These are phyloP conservation scores for Ctenicera cuprea DNA, from an alignment of 2,888 invertebrate genomes.

Conservation along the genomic window DNA sequence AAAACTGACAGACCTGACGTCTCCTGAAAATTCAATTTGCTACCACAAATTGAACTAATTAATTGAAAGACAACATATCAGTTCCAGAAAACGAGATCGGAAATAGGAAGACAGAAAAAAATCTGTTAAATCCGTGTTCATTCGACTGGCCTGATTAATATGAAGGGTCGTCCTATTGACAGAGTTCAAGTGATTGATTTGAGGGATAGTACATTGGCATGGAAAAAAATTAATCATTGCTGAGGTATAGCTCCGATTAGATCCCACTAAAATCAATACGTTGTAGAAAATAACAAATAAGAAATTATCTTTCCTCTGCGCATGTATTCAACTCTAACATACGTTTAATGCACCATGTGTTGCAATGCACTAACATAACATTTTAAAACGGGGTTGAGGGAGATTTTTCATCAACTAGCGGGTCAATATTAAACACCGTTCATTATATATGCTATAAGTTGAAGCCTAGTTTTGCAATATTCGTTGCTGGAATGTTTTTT, in stretches of 20 bases:
- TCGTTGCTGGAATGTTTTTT: not conserved
- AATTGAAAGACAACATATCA: conserved; percentile 43
- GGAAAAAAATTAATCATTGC: conserved; percentile 20
- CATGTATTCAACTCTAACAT: not conserved
- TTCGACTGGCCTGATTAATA: conserved; percentile 32
- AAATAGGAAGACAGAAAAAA: conserved; percentile 26
- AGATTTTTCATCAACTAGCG: too few species aligned
- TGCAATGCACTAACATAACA: too few species aligned
- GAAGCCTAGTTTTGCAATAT: too few species aligned
- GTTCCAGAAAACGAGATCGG: conserved; percentile 36
- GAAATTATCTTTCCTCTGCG: not conserved
- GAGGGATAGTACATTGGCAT: conserved; percentile 15
- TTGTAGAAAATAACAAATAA: conserved; percentile 11
- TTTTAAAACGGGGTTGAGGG: too few species aligned
- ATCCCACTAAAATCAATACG: conserved; percentile 10
- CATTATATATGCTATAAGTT: too few species aligned
- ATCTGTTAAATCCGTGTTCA: conserved; percentile 36
- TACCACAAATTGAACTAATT: conserved; percentile 39
- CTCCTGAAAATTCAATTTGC: conserved; percentile 37
- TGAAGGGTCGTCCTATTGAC: conserved; percentile 36
- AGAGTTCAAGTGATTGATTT: conserved; percentile 29
- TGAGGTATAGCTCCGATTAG: not conserved
- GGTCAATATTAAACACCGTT: too few species aligned
- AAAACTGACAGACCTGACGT: conserved; percentile 36
- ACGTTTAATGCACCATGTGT: not conserved